Conservation (phyloP, 2,797 vertebrate genomes). For the Anguilla megastoma region DNA sequence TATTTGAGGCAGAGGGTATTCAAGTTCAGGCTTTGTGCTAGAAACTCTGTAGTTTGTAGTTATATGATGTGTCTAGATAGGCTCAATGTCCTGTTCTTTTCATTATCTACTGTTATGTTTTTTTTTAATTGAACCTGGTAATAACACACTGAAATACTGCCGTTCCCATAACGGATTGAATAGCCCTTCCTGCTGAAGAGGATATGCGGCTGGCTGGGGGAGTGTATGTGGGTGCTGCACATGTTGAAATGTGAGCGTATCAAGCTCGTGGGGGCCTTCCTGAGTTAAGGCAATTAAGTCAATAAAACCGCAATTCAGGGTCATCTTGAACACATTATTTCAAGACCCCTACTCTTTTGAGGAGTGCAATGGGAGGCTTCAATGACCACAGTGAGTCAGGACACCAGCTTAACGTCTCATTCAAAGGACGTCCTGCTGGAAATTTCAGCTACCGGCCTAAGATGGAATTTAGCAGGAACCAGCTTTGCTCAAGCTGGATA, state of each 20-base stretch:
- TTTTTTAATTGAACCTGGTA: not conserved
- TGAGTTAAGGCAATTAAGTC: not conserved
- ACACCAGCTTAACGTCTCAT: not conserved
- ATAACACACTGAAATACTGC: not conserved
- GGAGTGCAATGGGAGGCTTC: not conserved
- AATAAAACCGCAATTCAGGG: not conserved
- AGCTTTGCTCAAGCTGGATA: no score
- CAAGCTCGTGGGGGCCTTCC: no score
- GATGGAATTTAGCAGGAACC: no score
- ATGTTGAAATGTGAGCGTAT: no score
- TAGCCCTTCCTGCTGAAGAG: not conserved
- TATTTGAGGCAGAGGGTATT: not conserved
- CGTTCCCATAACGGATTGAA: not conserved
- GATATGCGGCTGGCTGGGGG: not conserved
- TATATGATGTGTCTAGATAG: not conserved
- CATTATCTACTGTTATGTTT: not conserved
- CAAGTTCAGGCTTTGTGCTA: not conserved
- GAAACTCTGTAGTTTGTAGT: no score
- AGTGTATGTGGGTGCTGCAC: not conserved
- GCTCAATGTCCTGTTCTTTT: not conserved
- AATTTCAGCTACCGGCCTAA: no score
- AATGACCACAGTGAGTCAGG: not conserved
- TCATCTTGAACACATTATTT: not conserved
- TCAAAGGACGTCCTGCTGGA: not conserved
- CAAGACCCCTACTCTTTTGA: not conserved